Conservation (phyloP, 2,113 vertebrate genomes). For the Boulengeromyrus knoepffleri region DNA sequence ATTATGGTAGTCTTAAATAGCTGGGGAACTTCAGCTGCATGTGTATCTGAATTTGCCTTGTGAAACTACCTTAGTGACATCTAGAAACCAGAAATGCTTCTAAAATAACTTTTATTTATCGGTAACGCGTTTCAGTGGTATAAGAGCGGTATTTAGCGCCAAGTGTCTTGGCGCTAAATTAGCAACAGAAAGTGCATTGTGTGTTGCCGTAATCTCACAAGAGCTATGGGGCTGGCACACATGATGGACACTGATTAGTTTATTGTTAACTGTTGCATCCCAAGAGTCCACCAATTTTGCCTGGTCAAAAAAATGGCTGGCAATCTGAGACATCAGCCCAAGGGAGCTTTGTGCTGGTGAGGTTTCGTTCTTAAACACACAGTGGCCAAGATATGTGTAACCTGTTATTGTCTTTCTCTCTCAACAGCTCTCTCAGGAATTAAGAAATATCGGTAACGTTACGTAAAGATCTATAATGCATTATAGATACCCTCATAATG, state of each 20-base stretch:
- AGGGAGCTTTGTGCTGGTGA: neutral
- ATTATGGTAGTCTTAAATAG: conserved; percentile 40
- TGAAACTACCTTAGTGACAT: conserved; percentile 27
- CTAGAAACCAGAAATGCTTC: conserved; percentile 16
- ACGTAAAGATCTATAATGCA: neutral
- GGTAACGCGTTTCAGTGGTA: neutral
- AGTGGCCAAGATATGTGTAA: neutral
- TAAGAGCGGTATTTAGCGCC: neutral
- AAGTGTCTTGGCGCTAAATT: neutral
- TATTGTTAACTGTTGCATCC: neutral
- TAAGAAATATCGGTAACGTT: neutral
- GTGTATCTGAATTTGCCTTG: conserved; percentile 32
- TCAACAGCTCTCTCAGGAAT: neutral
- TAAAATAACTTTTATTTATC: neutral
- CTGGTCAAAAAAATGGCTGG: neutral
- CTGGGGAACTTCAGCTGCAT: conserved; percentile 33
- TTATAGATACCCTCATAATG: neutral
- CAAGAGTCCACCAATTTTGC: neutral
- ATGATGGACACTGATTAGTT: neutral
- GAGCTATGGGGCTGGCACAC: neutral
- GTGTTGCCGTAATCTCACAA: neutral
- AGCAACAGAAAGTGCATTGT: neutral
- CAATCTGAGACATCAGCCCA: neutral
- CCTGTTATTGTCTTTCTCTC: neutral
- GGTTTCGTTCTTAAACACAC: neutral